Evolutionary conservation across 1,140 invertebrate species (phyloP), one percentile per base, ranked within the genome.

Genomic region (Meteorus sp.): DNA sequence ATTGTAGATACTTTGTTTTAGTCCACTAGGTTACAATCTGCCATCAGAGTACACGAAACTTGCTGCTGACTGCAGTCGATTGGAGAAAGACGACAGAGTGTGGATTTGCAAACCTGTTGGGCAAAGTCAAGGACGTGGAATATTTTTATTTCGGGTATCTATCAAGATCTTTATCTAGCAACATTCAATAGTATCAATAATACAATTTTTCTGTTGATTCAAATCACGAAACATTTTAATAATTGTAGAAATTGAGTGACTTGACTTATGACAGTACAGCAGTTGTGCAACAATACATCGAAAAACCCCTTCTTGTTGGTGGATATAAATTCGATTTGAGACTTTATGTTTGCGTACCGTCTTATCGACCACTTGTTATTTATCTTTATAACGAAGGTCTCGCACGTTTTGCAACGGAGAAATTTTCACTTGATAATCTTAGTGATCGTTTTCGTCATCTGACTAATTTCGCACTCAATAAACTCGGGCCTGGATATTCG

Each of bases 101-200:
- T 94, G 92, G 91, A 94, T 94, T 56, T 93, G 89, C 70, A 94
- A 94, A 68, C 92, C 92, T 5, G 90, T 92, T 0, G 88, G 90
- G 1, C 86, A 90, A 69, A 93, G 90, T 63, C 88, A 93, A 78
- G 91, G 91, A 0, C 83, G 85, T 68, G 91, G 91, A 39, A 93
- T 94, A 60, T 90, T 90, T 71, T 71, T 94, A 11, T 93, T 93
- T 76, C 82, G 88, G 65, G 90, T 90, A 53, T 37, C 19, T n/a
- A n/a, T n/a, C n/a, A n/a, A n/a, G n/a, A n/a, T n/a, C n/a, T n/a
- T n/a, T n/a, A n/a, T n/a, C n/a, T n/a, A n/a, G n/a, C n/a, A n/a
- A n/a, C n/a, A n/a, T n/a, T n/a, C n/a, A n/a, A 9, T 43, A 23
- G 8, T 43, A 20, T 19, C 25, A 43, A 35, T 27, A 22, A 59